phyloP scores from a whole-genome alignment of 2,113 vertebrate species.

The Gopherus evgoodei region DNA sequence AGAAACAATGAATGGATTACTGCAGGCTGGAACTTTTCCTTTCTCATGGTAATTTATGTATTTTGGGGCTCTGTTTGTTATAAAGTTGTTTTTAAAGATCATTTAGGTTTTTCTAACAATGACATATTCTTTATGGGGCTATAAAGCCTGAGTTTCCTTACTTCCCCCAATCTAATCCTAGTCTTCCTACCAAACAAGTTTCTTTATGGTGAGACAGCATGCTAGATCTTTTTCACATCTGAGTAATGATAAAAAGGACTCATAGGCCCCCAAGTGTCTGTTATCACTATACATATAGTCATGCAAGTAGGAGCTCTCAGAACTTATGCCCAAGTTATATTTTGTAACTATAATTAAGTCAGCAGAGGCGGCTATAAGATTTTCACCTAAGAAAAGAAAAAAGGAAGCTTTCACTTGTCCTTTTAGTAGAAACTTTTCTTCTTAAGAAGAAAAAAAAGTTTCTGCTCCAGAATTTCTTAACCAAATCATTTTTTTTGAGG shows the following conservation, averaged over 20 bases:
- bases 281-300: neutral
- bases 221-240: neutral
- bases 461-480: neutral
- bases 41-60: neutral
- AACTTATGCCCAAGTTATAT: neutral
- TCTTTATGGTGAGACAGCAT: neutral
- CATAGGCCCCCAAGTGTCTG: neutral
- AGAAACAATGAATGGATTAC: neutral
- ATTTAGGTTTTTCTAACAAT: neutral
- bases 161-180: neutral
- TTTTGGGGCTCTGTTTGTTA: neutral
- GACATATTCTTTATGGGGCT: neutral
- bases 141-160: neutral
- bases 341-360: neutral
- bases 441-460: neutral
- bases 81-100: neutral
- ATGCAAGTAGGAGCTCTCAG: neutral
- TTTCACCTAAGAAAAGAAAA: neutral
- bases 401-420: neutral
- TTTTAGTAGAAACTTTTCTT: neutral
- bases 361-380: neutral
- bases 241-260: neutral
- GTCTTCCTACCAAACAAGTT: neutral
- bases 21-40: neutral
- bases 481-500: neutral